phyloP scores from a whole-genome alignment of 1,140 invertebrate species.

The Cydia amplana region DNA sequence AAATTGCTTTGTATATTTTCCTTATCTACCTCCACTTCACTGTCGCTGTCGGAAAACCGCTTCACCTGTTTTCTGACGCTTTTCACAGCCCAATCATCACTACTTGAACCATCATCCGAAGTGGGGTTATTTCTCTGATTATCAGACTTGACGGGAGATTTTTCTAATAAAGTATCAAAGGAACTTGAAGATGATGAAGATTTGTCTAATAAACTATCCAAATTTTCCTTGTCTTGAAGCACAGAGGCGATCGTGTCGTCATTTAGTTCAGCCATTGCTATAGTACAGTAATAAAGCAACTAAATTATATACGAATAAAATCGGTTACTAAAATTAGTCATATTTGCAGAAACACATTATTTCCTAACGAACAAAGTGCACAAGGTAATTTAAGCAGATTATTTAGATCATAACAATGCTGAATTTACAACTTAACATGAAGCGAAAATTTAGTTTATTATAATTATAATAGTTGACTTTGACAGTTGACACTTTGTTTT shows the following conservation, averaged over 20 bases:
- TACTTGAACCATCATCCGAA: conserved; percentile 37
- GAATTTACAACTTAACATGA: neutral
- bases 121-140: conserved; percentile 7
- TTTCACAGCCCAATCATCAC: conserved; percentile 38
- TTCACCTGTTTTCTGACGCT: conserved; percentile 44
- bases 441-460: neutral
- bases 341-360: neutral
- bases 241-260: neutral
- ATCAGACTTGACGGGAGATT: neutral
- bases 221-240: neutral
- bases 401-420: conserved; percentile 4
- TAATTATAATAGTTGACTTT: neutral
- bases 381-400: neutral
- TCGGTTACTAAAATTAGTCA: neutral
- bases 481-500: neutral
- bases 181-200: conserved; percentile 6
- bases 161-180: conserved; percentile 4
- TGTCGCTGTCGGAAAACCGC: conserved; percentile 54
- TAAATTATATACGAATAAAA: neutral
- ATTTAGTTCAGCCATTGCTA: conserved; percentile 6
- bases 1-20: conserved; percentile 38
- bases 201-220: conserved; percentile 8
- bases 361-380: neutral
- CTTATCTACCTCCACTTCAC: conserved; percentile 47
- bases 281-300: neutral